phyloP scores from a whole-genome alignment of 2,113 vertebrate genomes.

The Paramisgurnus dabryanus region DNA sequence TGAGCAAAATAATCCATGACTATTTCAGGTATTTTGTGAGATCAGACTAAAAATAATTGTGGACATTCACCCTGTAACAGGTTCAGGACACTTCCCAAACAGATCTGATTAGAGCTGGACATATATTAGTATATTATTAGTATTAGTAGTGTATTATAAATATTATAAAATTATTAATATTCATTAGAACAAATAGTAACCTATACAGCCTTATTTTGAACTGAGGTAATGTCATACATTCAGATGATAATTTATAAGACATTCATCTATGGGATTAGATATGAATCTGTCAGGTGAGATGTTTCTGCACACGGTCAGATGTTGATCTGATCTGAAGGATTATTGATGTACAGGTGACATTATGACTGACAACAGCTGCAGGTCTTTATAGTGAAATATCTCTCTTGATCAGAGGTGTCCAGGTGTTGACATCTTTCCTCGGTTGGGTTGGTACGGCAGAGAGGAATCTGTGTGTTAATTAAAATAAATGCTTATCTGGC shows the following conservation, averaged over 20 bases:
- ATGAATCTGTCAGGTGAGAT: not conserved
- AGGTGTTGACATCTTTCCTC: not conserved
- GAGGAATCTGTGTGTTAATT: not conserved
- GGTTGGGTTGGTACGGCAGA: not conserved
- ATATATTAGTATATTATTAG: too few relatives aligned
- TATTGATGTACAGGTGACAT: constrained; percentile 2
- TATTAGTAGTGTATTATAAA: too few relatives aligned
- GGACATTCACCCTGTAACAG: constrained; percentile 72
- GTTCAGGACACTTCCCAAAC: constrained; percentile 66
- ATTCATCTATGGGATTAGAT: not conserved
- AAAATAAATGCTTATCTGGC: constrained; percentile 19
- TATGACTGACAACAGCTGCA: constrained; percentile 1
- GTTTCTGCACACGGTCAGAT: not conserved
- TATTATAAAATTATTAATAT: too few relatives aligned
- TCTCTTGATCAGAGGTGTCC: too few relatives aligned
- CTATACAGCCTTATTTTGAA: too few relatives aligned
- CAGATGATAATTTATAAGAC: too few relatives aligned
- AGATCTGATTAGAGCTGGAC: constrained; percentile 17
- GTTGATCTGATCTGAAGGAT: not conserved
- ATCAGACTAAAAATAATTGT: not conserved
- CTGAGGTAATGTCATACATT: too few relatives aligned
- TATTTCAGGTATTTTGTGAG: too few relatives aligned
- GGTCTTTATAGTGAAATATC: not conserved
- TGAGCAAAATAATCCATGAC: too few relatives aligned
- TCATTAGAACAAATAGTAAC: too few relatives aligned